Base-by-base conservation (phyloP, 1,140 invertebrate species). In the Parapsyche elsis region DNA sequence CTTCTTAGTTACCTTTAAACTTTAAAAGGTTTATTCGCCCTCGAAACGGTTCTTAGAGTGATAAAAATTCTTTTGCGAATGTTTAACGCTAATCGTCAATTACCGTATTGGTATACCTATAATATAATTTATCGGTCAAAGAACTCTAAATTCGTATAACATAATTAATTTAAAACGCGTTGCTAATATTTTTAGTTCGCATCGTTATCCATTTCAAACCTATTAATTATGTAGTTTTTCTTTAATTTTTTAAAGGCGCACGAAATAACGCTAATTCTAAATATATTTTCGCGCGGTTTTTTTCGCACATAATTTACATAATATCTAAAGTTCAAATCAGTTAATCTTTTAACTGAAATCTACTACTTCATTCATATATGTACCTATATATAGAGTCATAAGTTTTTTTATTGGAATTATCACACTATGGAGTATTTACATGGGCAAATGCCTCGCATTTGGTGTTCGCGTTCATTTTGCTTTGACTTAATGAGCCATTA, bases 151-250 rank as follows among this genome's bases (percentile, higher is more conserved):
- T 61, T 61, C 16, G 16, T 61, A 61, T n/a, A 19, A 61, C 57
- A 61, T 19, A 16, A 21, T 23, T 67, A 67, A 67, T 67, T 67
- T 26, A 19, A n/a, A 67, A 24, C 64, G 64, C 64, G 64, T 67
- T 23, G 24, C 26, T 53, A 53, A 14, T 53, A 53, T 53, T 53
- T 14, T 53, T 14, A 2, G 16, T 53, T 67, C 64, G 64, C 64
- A 67, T 67, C 64, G 24, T 67, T 67, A 67, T 67, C 64, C 64
- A 67, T 26, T 67, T 26, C 24, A 24, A 67, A 12, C 21, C 12
- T 67, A 24, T 67, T 67, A 67, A 67, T 67, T 67, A 67, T 5
- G 21, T 24, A 24, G 19, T 67, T 67, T 67, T 61, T 21, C 10
- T 16, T 0, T 61, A 19, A 38, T 4, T 38, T 38, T 38, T 38